Evolutionary conservation across 2,888 invertebrate species (phyloP).

Genomic region (Aphelenchoides bicaudatus): DNA sequence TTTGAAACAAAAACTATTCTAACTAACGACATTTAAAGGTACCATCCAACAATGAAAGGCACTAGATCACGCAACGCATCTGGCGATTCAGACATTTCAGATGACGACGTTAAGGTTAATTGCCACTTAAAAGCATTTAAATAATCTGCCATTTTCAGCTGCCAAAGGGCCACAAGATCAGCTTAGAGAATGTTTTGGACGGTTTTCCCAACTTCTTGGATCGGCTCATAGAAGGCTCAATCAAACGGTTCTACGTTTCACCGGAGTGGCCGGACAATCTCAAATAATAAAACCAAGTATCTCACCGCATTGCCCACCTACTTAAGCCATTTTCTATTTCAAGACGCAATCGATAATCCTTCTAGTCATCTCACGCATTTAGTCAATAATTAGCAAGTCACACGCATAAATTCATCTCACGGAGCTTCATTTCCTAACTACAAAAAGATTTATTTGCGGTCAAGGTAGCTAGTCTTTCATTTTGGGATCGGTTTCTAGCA

Average conservation of each 20-base stretch:
- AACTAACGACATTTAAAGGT: too few relatives aligned
- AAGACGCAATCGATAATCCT: slow-evolving; percentile 1
- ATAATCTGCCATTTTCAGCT: slow-evolving; percentile 11
- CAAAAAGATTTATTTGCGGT: background rate
- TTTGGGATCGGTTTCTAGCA: too few relatives aligned
- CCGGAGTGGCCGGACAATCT: slow-evolving; percentile 81
- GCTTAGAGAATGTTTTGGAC: slow-evolving; percentile 77
- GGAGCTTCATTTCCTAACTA: background rate
- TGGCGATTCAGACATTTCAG: slow-evolving; percentile 21
- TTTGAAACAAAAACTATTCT: too few relatives aligned
- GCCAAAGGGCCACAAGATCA: slow-evolving; percentile 57
- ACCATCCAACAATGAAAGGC: slow-evolving; percentile 86
- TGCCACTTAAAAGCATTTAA: background rate
- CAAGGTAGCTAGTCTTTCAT: slow-evolving; percentile 8
- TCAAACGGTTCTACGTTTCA: slow-evolving; percentile 88
- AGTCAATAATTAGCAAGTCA: slow-evolving; percentile 4
- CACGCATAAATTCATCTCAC: background rate
- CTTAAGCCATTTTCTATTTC: too few relatives aligned
- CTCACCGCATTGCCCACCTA: too few relatives aligned
- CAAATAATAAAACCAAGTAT: too few relatives aligned
- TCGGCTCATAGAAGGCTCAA: slow-evolving; percentile 88
- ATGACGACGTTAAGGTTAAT: slow-evolving; percentile 5
- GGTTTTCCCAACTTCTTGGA: slow-evolving; percentile 94
- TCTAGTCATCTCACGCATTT: too few relatives aligned
- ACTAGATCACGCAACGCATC: slow-evolving; percentile 19